Evolutionary conservation across 2,797 vertebrate genomes (phyloP).

Genomic region (Sternotherus odoratus): DNA sequence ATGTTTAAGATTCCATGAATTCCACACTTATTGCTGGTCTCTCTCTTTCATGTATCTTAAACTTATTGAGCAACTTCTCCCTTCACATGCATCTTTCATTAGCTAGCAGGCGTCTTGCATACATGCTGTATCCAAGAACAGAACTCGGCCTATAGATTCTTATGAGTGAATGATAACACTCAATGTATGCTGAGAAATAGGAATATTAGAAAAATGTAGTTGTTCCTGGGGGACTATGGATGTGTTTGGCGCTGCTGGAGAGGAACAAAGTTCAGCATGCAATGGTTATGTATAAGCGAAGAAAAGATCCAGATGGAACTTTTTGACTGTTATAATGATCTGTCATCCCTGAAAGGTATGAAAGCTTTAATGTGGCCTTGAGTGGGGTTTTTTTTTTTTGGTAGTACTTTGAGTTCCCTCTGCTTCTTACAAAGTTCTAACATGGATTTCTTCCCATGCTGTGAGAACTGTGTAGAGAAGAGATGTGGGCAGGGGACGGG

Average conservation of each 20-base stretch:
- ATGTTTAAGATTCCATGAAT: constrained; percentile 55
- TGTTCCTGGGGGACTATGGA: background rate
- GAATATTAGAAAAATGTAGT: background rate
- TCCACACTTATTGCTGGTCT: constrained; percentile 59
- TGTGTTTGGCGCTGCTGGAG: background rate
- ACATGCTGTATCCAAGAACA: rapidly evolving
- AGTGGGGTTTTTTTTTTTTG: rapidly evolving
- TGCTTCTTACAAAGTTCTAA: background rate
- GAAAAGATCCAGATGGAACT: rapidly evolving
- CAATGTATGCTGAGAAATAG: rapidly evolving
- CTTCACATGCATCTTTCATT: background rate
- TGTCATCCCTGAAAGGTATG: background rate
- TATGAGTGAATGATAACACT: background rate
- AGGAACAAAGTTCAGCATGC: rapidly evolving
- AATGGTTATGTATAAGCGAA: background rate
- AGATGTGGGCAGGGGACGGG: background rate
- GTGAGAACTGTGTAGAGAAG: background rate
- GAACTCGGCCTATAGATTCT: background rate
- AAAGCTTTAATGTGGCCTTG: rapidly evolving
- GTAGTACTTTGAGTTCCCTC: rapidly evolving
- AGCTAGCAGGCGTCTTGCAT: background rate
- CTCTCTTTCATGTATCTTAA: background rate
- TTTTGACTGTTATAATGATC: rapidly evolving
- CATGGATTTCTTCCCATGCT: background rate
- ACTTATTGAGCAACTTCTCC: background rate